Evolutionary conservation across 1,140 invertebrate genomes (phyloP).

Genomic region (Drosophila pruinosa): DNA sequence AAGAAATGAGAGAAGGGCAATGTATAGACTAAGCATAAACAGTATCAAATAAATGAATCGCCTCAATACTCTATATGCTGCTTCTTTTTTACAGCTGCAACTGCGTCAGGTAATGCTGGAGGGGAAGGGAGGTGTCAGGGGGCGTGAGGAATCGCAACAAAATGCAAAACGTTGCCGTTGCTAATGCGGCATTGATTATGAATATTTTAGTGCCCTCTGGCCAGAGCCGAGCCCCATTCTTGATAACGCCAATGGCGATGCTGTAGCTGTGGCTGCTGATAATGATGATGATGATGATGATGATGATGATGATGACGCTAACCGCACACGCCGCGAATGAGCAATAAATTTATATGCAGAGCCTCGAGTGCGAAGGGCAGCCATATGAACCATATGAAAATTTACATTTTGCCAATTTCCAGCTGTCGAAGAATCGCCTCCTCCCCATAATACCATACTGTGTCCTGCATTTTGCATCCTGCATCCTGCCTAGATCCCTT

Average conservation of each 20-base stretch:
- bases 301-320: slow-evolving; percentile 31
- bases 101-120: too few species aligned
- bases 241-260: slow-evolving; percentile 11
- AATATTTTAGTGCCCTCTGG: slow-evolving; percentile 60
- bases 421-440: slow-evolving; percentile 50
- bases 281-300: slow-evolving; percentile 12
- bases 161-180: slow-evolving; percentile 42
- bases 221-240: slow-evolving; percentile 12
- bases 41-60: too few species aligned
- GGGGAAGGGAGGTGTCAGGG: not conserved
- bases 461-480: not conserved
- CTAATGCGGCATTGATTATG: slow-evolving; percentile 76
- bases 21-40: not conserved
- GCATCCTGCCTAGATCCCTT: not conserved
- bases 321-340: slow-evolving; percentile 42
- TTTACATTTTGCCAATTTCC: slow-evolving; percentile 82
- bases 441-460: not conserved
- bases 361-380: not conserved
- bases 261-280: slow-evolving; percentile 6
- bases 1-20: not conserved
- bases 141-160: slow-evolving; percentile 17
- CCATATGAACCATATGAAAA: slow-evolving; percentile 62
- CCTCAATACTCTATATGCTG: not conserved
- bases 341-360: slow-evolving; percentile 71
- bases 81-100: not conserved